A percentile compares a stretch with the other conserved stretches of the same genome.
Conservation (phyloP, 1,140 invertebrate genomes). For the Ectropis grisescens region DNA sequence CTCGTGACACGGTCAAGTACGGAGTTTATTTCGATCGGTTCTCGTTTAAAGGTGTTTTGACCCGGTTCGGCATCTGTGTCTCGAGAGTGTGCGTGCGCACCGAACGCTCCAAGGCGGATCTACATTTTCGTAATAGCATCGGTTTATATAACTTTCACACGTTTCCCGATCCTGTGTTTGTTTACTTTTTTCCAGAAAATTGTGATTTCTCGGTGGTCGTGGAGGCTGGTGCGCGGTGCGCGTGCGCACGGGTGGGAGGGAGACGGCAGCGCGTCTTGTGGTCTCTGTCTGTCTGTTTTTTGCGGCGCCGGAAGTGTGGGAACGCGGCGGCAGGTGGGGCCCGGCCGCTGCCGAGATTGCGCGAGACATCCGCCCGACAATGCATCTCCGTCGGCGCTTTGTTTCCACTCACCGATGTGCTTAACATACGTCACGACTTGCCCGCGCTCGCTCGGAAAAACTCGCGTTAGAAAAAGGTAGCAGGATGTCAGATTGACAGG, state of each 20-base stretch:
- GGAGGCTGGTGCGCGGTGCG: slow-evolving; percentile 21
- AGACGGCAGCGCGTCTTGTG: slow-evolving; percentile 18
- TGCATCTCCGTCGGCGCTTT: slow-evolving; percentile 60
- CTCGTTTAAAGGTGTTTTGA: slow-evolving; percentile 63
- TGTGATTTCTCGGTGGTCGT: slow-evolving; percentile 45
- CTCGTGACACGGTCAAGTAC: slow-evolving; percentile 62
- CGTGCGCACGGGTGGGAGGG: slow-evolving; percentile 42
- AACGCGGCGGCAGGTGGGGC: slow-evolving; percentile 66
- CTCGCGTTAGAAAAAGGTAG: no score
- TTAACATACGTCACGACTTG: slow-evolving; percentile 49
- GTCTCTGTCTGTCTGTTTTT: slow-evolving; percentile 55
- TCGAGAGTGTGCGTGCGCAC: slow-evolving; percentile 35
- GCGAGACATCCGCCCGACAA: slow-evolving; percentile 60
- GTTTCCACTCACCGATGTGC: slow-evolving; percentile 55
- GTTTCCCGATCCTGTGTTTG: slow-evolving; percentile 11
- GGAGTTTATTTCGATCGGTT: slow-evolving; percentile 56
- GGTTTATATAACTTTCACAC: slow-evolving; percentile 37
- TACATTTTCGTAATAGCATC: slow-evolving; percentile 63
- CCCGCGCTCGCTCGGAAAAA: no score
- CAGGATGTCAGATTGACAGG: slow-evolving; percentile 34
- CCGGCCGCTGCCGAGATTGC: slow-evolving; percentile 64
- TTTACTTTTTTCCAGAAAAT: slow-evolving; percentile 51
- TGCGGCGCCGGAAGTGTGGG: slow-evolving; percentile 68
- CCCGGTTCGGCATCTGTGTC: slow-evolving; percentile 44
- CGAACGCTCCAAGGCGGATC: slow-evolving; percentile 59